Evolutionary conservation across 2,888 invertebrate species (phyloP).

Genomic region (Amiota communis): DNA sequence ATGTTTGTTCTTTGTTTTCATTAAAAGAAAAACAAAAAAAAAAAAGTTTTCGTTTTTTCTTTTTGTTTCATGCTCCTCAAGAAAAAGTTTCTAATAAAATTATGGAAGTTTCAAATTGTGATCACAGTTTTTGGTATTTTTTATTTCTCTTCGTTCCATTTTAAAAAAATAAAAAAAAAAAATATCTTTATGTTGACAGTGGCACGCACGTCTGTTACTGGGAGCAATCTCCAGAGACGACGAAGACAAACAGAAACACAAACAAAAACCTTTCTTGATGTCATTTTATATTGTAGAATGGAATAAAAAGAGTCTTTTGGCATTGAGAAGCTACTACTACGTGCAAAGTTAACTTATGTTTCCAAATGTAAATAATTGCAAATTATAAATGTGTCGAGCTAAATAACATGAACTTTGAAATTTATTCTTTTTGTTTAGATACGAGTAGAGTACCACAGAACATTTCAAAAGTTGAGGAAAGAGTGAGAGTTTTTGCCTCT

Average conservation of each 20-base stretch:
- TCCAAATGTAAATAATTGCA: too few relatives aligned
- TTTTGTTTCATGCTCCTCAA: neutral
- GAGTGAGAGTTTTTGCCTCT: too few relatives aligned
- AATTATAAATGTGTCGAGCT: too few relatives aligned
- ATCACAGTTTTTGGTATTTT: conserved; percentile 11
- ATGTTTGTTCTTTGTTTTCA: conserved; percentile 18
- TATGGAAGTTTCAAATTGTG: conserved; percentile 21
- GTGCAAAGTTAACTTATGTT: too few relatives aligned
- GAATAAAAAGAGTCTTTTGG: too few relatives aligned
- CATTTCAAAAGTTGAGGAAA: too few relatives aligned
- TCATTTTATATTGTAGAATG: neutral
- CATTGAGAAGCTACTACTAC: too few relatives aligned
- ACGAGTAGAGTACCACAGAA: too few relatives aligned
- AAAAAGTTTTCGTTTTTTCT: conserved; percentile 7
- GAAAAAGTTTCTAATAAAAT: conserved; percentile 20
- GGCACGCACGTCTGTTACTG: neutral
- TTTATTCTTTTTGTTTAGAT: too few relatives aligned
- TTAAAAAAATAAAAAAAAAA: neutral
- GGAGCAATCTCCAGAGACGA: neutral
- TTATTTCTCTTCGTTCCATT: conserved; percentile 11
- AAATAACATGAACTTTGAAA: too few relatives aligned
- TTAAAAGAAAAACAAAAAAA: conserved; percentile 11
- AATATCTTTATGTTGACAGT: conserved; percentile 26
- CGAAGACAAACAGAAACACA: too few relatives aligned
- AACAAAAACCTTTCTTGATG: conserved; percentile 1